Evolutionary conservation across 2,113 vertebrate genomes (phyloP), one percentile per base, ranked within the genome.

Genomic region (Strix aluco): DNA sequence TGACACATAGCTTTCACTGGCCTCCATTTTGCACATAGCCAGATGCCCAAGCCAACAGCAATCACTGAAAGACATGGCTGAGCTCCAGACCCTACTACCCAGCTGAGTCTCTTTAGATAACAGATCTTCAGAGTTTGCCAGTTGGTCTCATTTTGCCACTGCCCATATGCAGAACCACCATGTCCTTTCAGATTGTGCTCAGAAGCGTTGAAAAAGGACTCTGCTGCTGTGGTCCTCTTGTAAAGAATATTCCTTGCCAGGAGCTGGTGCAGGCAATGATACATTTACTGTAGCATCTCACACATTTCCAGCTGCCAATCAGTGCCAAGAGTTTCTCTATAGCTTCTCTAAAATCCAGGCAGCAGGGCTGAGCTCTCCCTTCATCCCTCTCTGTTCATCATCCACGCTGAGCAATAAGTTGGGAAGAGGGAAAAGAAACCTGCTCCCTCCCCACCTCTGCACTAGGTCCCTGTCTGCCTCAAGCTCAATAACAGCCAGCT

Each of bases 131-230:
- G 32, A 79, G 29, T 36, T 32, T 79, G 57, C 10, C 46, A 69
- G 44, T 23, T 62, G 71, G 42, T 44, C 0, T 2, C 0, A 0
- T 6, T 52, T 85, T 74, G 46, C 20, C 10, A 5, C 55, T 61
- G 44, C 36, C 44, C 10, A 5, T 65, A 23, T 1, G 0, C 30
- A 54, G 73, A 90, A 36, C 32, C 15, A 3, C 12, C 0, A 0
- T 1, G 0, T 6, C 29, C 51, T 63, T 69, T 47, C 46, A 11
- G 72, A 36, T 42, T 4, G 2, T 13, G 10, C 32, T 65, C 9
- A 72, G 57, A 81, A 86, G 44, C 8, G 8, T 11, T 34, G 13
- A 23, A 81, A 90, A 88, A 54, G 27, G 36, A 51, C 17, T 71
- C 25, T 46, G 29, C 15, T 90, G 40, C 67, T n/a, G 16, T 4